Evolutionary conservation across 2,888 invertebrate genomes (phyloP).

Genomic region (Oegoconia quadripuncta): DNA sequence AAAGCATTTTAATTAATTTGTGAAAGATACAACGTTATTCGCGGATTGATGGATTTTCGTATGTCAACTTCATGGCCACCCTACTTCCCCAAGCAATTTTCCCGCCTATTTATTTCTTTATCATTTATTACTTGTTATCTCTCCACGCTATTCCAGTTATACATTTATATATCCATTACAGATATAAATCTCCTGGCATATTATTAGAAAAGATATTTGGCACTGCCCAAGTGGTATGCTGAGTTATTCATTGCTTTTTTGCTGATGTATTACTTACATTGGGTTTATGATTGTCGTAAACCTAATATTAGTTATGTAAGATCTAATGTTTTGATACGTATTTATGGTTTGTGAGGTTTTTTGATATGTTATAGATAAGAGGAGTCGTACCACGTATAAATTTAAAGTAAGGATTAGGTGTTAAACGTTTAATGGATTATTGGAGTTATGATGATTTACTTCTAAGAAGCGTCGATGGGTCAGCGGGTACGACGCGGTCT

Average conservation of each 20-base stretch:
- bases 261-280: conserved; percentile 8
- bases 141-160: too few species aligned
- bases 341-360: too few species aligned
- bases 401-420: not conserved
- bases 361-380: too few species aligned
- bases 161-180: too few species aligned
- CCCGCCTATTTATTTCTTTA: conserved; percentile 41
- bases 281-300: conserved; percentile 5
- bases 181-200: conserved; percentile 47
- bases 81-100: conserved; percentile 31
- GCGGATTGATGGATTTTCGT: too few species aligned
- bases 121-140: conserved; percentile 52
- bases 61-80: conserved; percentile 28
- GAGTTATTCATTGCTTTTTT: conserved; percentile 23
- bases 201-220: conserved; percentile 44
- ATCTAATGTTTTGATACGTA: too few species aligned
- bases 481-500: not conserved
- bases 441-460: not conserved
- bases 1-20: too few species aligned
- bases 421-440: not conserved
- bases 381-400: too few species aligned
- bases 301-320: too few species aligned
- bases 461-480: not conserved
- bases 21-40: too few species aligned
- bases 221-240: conserved; percentile 19